Evolutionary conservation across 2,888 invertebrate species (phyloP).

Genomic region (Gnatocerus cornutus): DNA sequence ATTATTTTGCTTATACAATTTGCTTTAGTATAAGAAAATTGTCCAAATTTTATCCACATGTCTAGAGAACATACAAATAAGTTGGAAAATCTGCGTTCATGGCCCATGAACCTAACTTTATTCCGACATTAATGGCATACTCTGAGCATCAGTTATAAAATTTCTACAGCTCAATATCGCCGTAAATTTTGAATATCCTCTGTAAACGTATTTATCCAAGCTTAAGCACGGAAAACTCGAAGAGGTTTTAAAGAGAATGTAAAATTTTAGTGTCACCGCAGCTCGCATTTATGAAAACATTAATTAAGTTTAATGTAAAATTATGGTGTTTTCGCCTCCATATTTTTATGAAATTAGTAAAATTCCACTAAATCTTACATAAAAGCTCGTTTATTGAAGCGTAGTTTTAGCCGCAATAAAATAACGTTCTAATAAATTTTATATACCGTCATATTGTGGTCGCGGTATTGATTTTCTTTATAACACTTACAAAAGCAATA

Average conservation of each 20-base stretch:
- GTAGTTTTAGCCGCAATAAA: constrained; percentile 8
- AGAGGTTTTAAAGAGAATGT: not conserved
- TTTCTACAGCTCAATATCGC: too few species aligned
- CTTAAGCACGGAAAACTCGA: constrained; percentile 1
- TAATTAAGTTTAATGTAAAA: constrained; percentile 13
- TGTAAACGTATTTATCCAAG: too few species aligned
- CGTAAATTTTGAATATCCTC: too few species aligned
- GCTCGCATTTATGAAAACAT: constrained; percentile 9
- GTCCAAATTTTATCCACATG: too few species aligned
- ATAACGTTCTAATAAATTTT: constrained; percentile 14
- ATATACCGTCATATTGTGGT: constrained; percentile 11
- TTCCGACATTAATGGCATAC: too few species aligned
- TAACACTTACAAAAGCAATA: constrained; percentile 20
- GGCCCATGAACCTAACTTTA: too few species aligned
- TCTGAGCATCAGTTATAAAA: too few species aligned
- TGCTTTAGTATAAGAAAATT: too few species aligned
- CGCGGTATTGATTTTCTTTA: constrained; percentile 8
- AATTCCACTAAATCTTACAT: not conserved
- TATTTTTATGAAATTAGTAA: constrained; percentile 17
- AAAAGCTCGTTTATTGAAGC: constrained; percentile 6
- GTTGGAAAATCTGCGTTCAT: too few species aligned
- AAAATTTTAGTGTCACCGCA: constrained; percentile 13
- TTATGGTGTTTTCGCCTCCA: constrained; percentile 2
- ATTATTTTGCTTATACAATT: too few species aligned
- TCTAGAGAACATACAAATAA: too few species aligned